Evolutionary conservation across 2,797 vertebrate species (phyloP), one percentile per base, ranked within the genome.

Genomic region (Hydrocynus forskahlii): DNA sequence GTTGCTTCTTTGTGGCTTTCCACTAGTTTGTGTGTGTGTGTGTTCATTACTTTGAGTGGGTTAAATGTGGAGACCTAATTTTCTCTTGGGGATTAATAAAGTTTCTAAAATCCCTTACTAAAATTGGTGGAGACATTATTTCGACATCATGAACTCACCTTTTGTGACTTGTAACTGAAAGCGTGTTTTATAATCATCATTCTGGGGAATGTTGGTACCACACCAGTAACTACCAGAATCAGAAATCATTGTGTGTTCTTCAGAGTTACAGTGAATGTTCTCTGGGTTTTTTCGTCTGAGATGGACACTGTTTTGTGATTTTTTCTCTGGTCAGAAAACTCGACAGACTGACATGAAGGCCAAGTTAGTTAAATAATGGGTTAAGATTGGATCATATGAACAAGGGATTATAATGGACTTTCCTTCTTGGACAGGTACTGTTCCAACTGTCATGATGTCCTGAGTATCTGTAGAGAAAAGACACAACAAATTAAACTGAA

Each of bases 361-460:
- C 63, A 80, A 0, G 0, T 0, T 76, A 62, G 3, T 7, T n/a
- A 9, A 2, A 60, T 35, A 0, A 40, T 72, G 7, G 14, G 7
- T 38, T 52, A 81, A 76, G 19, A 25, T 43, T 50, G 5, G 6
- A 29, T 78, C 13, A 81, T 87, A 86, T 66, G 45, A 63, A 83
- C 82, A 88, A 59, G 83, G 80, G 48, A 87, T 86, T 25, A 63
- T 69, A 68, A 89, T 83, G 43, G 78, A 83, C 40, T 38, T 21
- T 82, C 76, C 82, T 35, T 72, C 62, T 74, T 81, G 38, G 23
- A 81, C 80, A 72, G 80, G 63, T 8, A 84, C 60, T 8, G 60
- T 23, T n/a, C n/a, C n/a, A n/a, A 78, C 40, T n/a, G 79, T 70
- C 16, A 5, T 7, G 29, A 84, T 2, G 59, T 25, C 23, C 12